A percentile compares a stretch with the other conserved stretches of the same genome.
phyloP scores from a whole-genome alignment of 2,113 vertebrate species.

The Hemichromis elongatus region DNA sequence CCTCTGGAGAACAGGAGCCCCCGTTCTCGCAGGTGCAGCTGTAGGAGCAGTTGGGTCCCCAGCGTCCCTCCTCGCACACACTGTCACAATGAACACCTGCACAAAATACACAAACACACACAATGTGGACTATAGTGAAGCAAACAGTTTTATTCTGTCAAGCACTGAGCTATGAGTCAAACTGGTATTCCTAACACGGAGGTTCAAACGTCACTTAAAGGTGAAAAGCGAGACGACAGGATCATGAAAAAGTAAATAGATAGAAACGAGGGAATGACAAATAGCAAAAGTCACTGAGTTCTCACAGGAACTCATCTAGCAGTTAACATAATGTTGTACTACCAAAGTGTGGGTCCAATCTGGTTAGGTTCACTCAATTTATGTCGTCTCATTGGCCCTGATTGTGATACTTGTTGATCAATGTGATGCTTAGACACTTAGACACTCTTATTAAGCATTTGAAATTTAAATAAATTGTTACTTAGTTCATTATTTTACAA shows the following conservation, averaged over 20 bases:
- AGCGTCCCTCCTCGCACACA: conserved; percentile 78
- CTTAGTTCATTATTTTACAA: neutral
- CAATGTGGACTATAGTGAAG: neutral
- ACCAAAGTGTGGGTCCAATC: neutral
- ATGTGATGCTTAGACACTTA: neutral
- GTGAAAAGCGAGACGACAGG: neutral
- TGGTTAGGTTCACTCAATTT: neutral
- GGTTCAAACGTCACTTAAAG: neutral
- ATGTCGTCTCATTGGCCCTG: neutral
- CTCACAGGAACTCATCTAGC: neutral
- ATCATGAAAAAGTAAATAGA: neutral
- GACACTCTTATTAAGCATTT: neutral
- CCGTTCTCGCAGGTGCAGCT: conserved; percentile 87
- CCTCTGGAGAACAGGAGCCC: conserved; percentile 86
- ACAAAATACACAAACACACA: neutral
- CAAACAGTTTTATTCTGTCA: neutral
- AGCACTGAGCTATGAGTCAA: neutral
- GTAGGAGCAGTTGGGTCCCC: conserved; percentile 89
- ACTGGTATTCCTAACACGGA: neutral
- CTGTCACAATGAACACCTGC: conserved; percentile 86
- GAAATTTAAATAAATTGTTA: neutral
- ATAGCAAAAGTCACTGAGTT: neutral
- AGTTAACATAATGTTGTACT: rapidly evolving
- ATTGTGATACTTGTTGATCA: neutral
- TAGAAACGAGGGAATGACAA: neutral